Conservation (phyloP, 1,140 invertebrate species). For the Trichonephila inaurata region DNA sequence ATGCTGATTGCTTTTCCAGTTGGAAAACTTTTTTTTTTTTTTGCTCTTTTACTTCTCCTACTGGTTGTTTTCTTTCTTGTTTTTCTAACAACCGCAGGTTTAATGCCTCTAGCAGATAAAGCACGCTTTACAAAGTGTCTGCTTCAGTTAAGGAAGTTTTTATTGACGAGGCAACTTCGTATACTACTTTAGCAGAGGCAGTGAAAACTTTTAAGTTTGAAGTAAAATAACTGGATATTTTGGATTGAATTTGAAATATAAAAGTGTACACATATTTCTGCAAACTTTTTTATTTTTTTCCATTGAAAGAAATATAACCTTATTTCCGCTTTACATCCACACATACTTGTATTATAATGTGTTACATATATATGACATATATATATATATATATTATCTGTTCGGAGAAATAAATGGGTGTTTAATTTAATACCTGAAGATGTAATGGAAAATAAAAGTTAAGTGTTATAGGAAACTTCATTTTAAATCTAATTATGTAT, state of each 20-base stretch:
- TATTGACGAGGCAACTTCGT: constrained; percentile 20
- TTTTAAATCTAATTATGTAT: too few relatives aligned
- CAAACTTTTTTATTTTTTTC: too few relatives aligned
- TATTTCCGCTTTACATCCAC: too few relatives aligned
- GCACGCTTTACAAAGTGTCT: constrained; percentile 25
- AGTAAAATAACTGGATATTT: background rate
- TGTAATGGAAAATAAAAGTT: too few relatives aligned
- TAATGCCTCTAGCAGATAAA: constrained; percentile 52
- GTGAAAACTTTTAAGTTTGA: background rate
- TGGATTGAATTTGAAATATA: background rate
- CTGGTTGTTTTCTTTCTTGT: constrained; percentile 31
- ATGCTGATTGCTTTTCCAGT: constrained; percentile 67
- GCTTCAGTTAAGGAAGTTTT: constrained; percentile 39
- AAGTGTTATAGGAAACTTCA: too few relatives aligned
- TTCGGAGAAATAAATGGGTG: too few relatives aligned
- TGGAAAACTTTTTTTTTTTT: constrained; percentile 48
- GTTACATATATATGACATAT: too few relatives aligned
- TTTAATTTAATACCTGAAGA: too few relatives aligned
- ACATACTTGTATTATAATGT: too few relatives aligned
- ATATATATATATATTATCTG: too few relatives aligned
- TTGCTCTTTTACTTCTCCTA: background rate
- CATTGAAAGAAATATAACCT: too few relatives aligned
- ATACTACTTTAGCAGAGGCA: background rate
- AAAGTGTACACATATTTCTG: too few relatives aligned
- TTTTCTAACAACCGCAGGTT: constrained; percentile 49